Base-by-base conservation (phyloP, 35 echinoderm and acorn worm genomes). In the Lytechinus variegatus region DNA sequence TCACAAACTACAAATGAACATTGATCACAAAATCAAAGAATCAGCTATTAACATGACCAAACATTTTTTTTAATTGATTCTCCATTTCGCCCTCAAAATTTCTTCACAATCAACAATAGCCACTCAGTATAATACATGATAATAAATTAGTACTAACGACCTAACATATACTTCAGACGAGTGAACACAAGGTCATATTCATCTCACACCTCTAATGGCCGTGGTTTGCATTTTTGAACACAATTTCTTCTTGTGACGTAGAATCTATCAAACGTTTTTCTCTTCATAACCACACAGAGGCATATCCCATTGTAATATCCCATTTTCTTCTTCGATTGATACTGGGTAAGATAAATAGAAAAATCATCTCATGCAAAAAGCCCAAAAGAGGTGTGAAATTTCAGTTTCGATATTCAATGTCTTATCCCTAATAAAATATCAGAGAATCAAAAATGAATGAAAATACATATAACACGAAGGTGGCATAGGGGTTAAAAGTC, bases 111-210 rank as follows among this genome's bases (percentile, higher is more conserved):
- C 52, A 90, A 52, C 27, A 79, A n/a, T 79, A 90, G 88, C 88
- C 88, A 90, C 52, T 90, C 52, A 90, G 28, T 90, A 90, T 90
- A 90, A 90, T 90, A 90, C 88, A 90, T 52, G 28, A 90, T 54
- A 90, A 90, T 90, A 90, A 90, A 90, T 90, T 90, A 90, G 88
- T 90, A 90, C 88, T 90, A 90, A 90, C 88, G 88, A 90, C 29
- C 88, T 90, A 90, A 44, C 66, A 79, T 79, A 24, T 79, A 79
- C 66, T 79, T 79, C 19, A 79, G 66, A 79, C 66, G n/a, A 79
- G 19, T 79, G 66, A 79, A 79, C 66, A 79, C 66, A 79, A 79
- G 66, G 66, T 79, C 66, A 79, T 79, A n/a, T n/a, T 79, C 5
- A 79, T 79, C 66, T 79, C 66, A 79, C 66, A 79, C 66, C 66